Base-by-base conservation (phyloP, 2,888 invertebrate species). In the Papilio gigon region DNA sequence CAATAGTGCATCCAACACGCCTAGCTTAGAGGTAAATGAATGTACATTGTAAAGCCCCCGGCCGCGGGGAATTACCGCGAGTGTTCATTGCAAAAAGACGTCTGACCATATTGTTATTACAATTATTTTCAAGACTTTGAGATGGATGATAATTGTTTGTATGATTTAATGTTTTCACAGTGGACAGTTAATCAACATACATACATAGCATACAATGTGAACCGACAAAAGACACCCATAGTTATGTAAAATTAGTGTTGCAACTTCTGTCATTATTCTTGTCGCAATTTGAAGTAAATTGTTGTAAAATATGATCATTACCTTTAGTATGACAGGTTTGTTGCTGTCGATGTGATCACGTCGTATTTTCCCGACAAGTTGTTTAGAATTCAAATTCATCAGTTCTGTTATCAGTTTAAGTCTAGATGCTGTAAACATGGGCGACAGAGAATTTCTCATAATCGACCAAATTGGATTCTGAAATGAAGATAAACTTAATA, bases 391-490 rank as follows among this genome's bases (percentile, higher is more conserved):
- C 4, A 75, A 71, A 66, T 89, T 89, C 89, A 89, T 89, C n/a
- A 88, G 77, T 50, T 87, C 84, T 0, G 87, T 84, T 47, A 86
- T 71, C 20, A 73, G 74, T 69, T 80, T 84, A 60, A 89, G 73
- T 0, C 86, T 80, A 17, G 77, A 61, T 1, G 85, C 78, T 0
- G 89, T 89, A 71, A 89, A 89, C 83, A 88, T 82, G 0, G 89
- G 85, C 0, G 87, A 81, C 1, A 89, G 62, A 22, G 88, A 84
- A 20, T 82, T 79, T 40, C 87, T 79, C 78, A 89, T 81, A 35
- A 78, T 70, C 0, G 77, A 69, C 89, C 89, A 89, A 71, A 78
- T 77, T 22, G 89, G 89, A 64, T 85, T 86, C 89, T 89, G 70
- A 11, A 77, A 73, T 9, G 58, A 35, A 4, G 12, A 22, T 2